Evolutionary conservation across 2,113 vertebrate genomes (phyloP).

Genomic region (Vidua chalybeata): DNA sequence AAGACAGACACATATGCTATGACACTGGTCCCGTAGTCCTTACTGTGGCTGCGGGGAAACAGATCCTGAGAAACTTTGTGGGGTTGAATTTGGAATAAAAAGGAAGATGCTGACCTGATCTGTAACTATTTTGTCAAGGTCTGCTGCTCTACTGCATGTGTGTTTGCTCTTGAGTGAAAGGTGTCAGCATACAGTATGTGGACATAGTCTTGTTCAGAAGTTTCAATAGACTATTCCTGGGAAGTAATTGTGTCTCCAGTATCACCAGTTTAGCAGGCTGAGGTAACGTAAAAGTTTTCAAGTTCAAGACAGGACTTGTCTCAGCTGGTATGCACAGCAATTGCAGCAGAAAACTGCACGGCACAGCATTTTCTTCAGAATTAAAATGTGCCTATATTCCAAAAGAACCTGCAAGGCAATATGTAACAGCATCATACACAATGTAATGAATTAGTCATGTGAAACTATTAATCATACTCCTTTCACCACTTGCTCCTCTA

Average conservation of each 20-base stretch:
- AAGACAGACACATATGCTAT: fast-evolving
- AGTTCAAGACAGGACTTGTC: background rate
- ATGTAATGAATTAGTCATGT: slow-evolving; percentile 50
- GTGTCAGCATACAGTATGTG: fast-evolving
- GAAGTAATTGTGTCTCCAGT: background rate
- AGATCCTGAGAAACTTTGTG: background rate
- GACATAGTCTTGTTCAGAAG: background rate
- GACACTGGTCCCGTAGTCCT: background rate
- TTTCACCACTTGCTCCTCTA: background rate
- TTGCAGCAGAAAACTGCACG: background rate
- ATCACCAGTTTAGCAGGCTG: background rate
- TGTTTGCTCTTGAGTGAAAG: background rate
- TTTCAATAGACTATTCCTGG: background rate
- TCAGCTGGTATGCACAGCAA: background rate
- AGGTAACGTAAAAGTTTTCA: background rate
- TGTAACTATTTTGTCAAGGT: background rate
- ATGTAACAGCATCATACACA: slow-evolving; percentile 13
- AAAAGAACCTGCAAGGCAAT: slow-evolving; percentile 14
- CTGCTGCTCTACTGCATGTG: fast-evolving
- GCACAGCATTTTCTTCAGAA: slow-evolving; percentile 14
- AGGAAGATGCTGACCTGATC: background rate
- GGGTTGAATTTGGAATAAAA: background rate
- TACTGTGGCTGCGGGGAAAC: background rate
- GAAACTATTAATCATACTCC: slow-evolving; percentile 49
- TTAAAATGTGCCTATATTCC: background rate